Conservation (phyloP, 2,797 vertebrate species). For the Coregonus sp. region DNA sequence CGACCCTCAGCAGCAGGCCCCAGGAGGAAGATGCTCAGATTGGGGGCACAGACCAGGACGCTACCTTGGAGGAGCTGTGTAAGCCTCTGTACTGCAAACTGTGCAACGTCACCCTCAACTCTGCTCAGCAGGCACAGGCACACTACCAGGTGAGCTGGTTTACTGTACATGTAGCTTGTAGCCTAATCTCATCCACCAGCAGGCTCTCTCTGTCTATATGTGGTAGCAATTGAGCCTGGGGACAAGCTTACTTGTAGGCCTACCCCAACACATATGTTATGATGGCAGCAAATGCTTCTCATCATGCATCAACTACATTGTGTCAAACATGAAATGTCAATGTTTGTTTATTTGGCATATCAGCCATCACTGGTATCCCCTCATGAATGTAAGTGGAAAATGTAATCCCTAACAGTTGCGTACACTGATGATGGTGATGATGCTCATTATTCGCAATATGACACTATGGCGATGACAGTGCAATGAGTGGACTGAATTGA, state of each 20-base stretch:
- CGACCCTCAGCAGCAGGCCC: constrained; percentile 67
- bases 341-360: neutral
- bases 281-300: neutral
- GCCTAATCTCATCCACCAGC: neutral
- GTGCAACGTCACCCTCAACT: constrained; percentile 97
- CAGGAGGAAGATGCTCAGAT: constrained; percentile 82
- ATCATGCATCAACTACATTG: neutral
- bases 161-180: neutral
- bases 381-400: neutral
- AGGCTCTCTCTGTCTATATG: neutral
- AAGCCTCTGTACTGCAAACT: constrained; percentile 97
- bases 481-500: neutral
- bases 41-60: constrained; percentile 84
- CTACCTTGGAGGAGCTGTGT: constrained; percentile 90
- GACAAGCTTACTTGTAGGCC: neutral
- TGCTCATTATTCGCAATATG: neutral
- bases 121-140: constrained; percentile 95
- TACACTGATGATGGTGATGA: too few relatives aligned
- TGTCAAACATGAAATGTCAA: neutral
- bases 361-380: neutral
- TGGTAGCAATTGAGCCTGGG: neutral
- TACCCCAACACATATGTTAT: neutral
- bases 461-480: too few relatives aligned
- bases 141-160: constrained; percentile 90
- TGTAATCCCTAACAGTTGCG: neutral